A percentile compares a stretch with the other conserved stretches of the same genome.
Evolutionary conservation across 2,113 vertebrate species (phyloP).

Genomic region (Rhabdomys dilectus): DNA sequence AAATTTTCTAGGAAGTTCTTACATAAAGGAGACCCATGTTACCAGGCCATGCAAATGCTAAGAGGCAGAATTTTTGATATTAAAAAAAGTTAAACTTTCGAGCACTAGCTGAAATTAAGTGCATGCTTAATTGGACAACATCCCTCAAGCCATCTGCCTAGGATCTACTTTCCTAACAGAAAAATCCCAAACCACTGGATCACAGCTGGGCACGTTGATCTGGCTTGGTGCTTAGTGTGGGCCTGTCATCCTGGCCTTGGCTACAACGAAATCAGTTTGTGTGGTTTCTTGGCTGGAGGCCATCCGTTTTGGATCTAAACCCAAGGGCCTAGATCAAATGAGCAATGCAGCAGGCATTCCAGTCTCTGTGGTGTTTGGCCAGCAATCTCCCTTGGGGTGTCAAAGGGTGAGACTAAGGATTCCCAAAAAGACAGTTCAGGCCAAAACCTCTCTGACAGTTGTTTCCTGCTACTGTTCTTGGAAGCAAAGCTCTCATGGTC

Average conservation of each 20-base stretch:
- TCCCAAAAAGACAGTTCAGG: conserved; percentile 9
- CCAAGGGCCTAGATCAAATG: not conserved
- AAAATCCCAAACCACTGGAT: not conserved
- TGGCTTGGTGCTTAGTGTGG: not conserved
- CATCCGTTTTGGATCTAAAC: conserved; percentile 45
- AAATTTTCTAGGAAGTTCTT: not conserved
- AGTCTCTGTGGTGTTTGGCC: conserved; percentile 4
- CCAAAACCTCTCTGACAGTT: conserved; percentile 68
- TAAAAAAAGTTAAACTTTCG: not conserved
- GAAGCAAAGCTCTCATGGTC: conserved; percentile 46
- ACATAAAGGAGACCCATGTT: conserved; percentile 41
- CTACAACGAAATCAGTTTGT: not conserved
- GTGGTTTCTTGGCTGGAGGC: not conserved
- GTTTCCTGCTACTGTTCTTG: conserved; percentile 80
- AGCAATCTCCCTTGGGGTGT: conserved; percentile 64
- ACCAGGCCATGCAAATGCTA: not conserved
- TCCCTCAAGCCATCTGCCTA: conserved; percentile 28
- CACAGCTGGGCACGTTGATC: not conserved
- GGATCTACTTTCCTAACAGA: conserved; percentile 39
- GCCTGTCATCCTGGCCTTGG: not conserved
- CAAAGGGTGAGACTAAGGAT: conserved; percentile 74
- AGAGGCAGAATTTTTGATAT: conserved; percentile 1
- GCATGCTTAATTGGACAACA: conserved; percentile 30
- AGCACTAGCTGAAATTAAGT: conserved; percentile 43
- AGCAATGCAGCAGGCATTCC: not conserved